Base-by-base conservation (phyloP, 2,888 invertebrate genomes). In the Protonemura montana region DNA sequence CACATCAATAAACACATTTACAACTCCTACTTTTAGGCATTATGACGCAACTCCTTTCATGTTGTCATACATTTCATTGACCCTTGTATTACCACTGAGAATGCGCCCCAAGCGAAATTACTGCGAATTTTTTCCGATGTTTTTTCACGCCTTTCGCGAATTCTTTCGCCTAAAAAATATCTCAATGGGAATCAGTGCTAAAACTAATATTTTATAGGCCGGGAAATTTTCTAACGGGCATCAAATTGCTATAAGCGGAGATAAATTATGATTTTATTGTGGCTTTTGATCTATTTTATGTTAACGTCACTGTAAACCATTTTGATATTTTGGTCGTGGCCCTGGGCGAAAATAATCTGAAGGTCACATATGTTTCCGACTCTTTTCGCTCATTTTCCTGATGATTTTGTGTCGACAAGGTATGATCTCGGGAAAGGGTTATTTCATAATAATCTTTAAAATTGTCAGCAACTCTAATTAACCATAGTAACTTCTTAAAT, bases 1-100 rank as follows among this genome's bases (percentile, higher is more conserved):
- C 85, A 87, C 86, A 85, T 83, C 87, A 87, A 85, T 78, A 85
- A 85, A 42, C 59, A 82, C 76, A 78, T 85, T 82, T 87, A 85
- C 85, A 85, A 85, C 85, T 85, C 83, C 85, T 41, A 85, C 85
- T 82, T n/a, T 85, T 87, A 87, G 87, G 85, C 85, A 85, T 83
- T 87, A 85, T 87, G 87, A 87, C 87, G 87, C 85, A 87, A 87
- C 85, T 83, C 59, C 80, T 82, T 85, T 82, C 87, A 35, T 87
- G 87, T 87, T 87, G 87, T 87, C 85, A 87, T 85, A 85, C 87
- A 87, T 85, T 87, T 78, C 87, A 87, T 87, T 87, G 87, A 87
- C 87, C 87, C 87, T 87, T 85, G 82, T 59, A 83, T 87, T 85
- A 85, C 82, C 77, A 84, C 42, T 3, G 86, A 82, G 86, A 87